These are phyloP conservation scores for Mythimna ferrago DNA, from an alignment of 2,888 invertebrate species.

Conservation along the genomic window DNA sequence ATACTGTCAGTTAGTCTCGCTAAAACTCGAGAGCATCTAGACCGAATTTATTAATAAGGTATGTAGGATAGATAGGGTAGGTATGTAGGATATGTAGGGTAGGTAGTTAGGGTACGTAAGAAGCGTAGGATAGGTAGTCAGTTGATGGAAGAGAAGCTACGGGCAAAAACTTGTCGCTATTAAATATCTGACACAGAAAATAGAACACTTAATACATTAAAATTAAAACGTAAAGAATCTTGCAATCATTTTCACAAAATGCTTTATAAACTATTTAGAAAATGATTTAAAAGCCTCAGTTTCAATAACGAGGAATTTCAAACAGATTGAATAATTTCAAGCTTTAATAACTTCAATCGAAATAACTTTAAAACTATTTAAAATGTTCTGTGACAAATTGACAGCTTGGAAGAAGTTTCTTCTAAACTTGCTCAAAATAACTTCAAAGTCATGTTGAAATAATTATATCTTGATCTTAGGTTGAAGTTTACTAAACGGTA, in stretches of 20 bases:
- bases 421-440: constrained; percentile 26
- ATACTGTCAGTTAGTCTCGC: no score
- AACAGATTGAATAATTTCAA: constrained; percentile 34
- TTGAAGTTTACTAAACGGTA: constrained; percentile 17
- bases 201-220: no score
- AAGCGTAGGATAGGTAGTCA: no score
- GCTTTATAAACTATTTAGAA: not conserved
- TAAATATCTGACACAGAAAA: no score
- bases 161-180: no score
- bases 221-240: not conserved
- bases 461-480: constrained; percentile 27
- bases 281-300: constrained; percentile 20
- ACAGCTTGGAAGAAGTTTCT: constrained; percentile 21
- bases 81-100: no score
- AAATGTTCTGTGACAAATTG: constrained; percentile 35
- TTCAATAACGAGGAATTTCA: constrained; percentile 17
- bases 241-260: not conserved
- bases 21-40: no score
- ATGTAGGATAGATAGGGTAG: no score
- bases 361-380: constrained; percentile 50
- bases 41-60: no score
- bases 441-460: constrained; percentile 31
- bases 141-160: no score
- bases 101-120: no score
- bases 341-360: constrained; percentile 44